These are phyloP conservation scores for Phengaris alcon DNA, from an alignment of 2,888 invertebrate genomes.

Conservation along the genomic window DNA sequence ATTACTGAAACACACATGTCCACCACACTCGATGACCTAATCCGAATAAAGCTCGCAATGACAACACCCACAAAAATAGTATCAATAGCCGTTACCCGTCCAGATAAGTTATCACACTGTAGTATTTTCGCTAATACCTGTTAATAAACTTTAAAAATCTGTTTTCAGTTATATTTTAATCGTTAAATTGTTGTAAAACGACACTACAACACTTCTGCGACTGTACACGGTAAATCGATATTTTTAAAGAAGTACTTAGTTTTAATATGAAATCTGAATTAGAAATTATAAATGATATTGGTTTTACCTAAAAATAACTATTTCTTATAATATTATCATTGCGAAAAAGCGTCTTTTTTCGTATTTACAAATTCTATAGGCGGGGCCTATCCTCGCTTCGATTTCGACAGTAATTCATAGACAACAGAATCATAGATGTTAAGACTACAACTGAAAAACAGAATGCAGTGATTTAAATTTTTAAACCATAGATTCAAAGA, in stretches of 20 bases:
- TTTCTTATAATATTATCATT: slow-evolving; percentile 67
- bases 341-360: slow-evolving; percentile 62
- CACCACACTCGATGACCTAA: slow-evolving; percentile 75
- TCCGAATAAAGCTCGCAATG: slow-evolving; percentile 73
- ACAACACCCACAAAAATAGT: slow-evolving; percentile 82
- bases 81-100: slow-evolving; percentile 64
- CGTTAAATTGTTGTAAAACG: slow-evolving; percentile 29
- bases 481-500: neutral
- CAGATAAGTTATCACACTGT: slow-evolving; percentile 49
- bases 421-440: no score
- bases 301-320: slow-evolving; percentile 60
- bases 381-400: slow-evolving; percentile 75
- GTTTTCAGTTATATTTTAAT: slow-evolving; percentile 34
- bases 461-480: neutral
- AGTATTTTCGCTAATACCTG: neutral
- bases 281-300: slow-evolving; percentile 32
- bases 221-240: slow-evolving; percentile 67
- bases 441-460: no score
- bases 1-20: slow-evolving; percentile 73
- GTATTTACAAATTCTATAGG: slow-evolving; percentile 66
- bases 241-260: slow-evolving; percentile 38
- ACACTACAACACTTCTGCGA: slow-evolving; percentile 59
- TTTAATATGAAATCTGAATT: slow-evolving; percentile 31
- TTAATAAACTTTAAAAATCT: neutral
- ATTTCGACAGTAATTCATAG: slow-evolving; percentile 64